Conservation (phyloP, 2,113 vertebrate genomes). For the Macaca nemestrina region DNA sequence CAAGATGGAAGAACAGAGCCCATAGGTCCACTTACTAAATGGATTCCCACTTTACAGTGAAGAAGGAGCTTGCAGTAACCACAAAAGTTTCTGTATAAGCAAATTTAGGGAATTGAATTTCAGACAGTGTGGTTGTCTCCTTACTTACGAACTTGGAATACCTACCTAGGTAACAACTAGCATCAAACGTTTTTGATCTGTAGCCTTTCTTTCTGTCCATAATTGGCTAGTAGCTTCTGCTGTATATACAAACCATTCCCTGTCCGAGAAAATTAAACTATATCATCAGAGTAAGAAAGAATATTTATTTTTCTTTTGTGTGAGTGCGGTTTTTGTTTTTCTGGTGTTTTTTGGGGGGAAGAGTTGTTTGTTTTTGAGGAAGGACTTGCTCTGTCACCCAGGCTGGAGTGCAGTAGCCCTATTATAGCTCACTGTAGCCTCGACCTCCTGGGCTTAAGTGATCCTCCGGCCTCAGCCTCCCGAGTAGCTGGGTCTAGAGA, state of each 20-base stretch:
- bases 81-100: not conserved
- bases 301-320: not conserved
- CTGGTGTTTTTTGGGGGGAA: not conserved
- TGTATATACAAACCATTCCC: not conserved
- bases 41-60: not conserved
- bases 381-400: too few species aligned
- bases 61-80: not conserved
- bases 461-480: too few species aligned
- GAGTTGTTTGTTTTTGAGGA: too few species aligned
- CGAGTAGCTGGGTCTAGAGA: too few species aligned
- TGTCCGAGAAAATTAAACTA: not conserved
- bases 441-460: too few species aligned
- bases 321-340: not conserved
- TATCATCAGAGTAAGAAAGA: not conserved
- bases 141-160: not conserved
- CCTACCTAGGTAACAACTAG: not conserved
- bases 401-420: too few species aligned
- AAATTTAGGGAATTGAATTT: not conserved
- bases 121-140: not conserved
- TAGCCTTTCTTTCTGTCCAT: not conserved
- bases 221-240: not conserved
- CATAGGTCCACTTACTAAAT: not conserved
- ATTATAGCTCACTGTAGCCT: too few species aligned
- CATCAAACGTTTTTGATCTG: not conserved
- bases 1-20: not conserved